Percentiles rank a stretch among this genome's conserved stretches.
Evolutionary conservation across 2,888 invertebrate species (phyloP).

Genomic region (Thymelicus sylvestris): DNA sequence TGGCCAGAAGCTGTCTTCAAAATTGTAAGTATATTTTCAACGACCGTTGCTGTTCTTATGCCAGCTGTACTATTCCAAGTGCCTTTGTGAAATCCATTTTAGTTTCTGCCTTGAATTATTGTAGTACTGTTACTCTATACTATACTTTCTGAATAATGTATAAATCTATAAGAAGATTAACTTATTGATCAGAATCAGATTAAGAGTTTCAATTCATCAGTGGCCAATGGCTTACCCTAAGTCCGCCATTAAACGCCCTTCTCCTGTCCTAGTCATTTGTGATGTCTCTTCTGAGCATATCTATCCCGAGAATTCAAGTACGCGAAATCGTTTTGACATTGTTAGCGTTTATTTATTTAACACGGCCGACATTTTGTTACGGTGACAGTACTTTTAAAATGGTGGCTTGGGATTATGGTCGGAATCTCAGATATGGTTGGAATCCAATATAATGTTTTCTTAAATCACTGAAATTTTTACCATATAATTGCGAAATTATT

Average conservation of each 20-base stretch:
- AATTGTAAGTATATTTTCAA: slow-evolving; percentile 34
- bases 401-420: neutral
- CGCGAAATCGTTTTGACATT: neutral
- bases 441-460: slow-evolving; percentile 5
- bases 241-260: too few relatives aligned
- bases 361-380: neutral
- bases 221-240: too few relatives aligned
- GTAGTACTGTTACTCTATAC: neutral
- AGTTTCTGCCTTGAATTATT: neutral
- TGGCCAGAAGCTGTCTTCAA: slow-evolving; percentile 21
- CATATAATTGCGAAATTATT: slow-evolving; percentile 15
- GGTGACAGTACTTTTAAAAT: slow-evolving; percentile 1
- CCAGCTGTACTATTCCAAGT: slow-evolving; percentile 18
- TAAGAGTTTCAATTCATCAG: too few relatives aligned
- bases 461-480: slow-evolving; percentile 15
- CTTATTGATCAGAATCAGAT: too few relatives aligned
- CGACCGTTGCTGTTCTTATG: slow-evolving; percentile 18
- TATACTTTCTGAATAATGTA: too few relatives aligned
- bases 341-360: neutral
- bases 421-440: neutral
- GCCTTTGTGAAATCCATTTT: slow-evolving; percentile 11
- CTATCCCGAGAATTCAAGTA: neutral
- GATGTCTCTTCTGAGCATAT: neutral
- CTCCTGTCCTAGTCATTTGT: too few relatives aligned
- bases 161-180: too few relatives aligned